These are phyloP conservation scores for Beroe forskalii DNA, from an alignment of 37 sponge, comb jelly and placozoan species.

Conservation along the genomic window DNA sequence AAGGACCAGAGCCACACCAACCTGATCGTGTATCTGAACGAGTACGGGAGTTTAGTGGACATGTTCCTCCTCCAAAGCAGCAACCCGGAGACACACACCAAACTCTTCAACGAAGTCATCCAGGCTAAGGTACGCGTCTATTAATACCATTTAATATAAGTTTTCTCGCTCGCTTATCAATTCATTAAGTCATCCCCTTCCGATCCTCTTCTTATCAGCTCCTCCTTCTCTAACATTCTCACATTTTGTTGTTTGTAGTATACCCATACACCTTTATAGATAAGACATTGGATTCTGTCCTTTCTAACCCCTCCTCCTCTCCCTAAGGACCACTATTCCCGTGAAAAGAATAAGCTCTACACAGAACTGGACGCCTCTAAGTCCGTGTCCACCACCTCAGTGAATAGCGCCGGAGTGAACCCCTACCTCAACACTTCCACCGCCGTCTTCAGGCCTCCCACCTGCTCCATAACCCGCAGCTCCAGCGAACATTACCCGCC, in stretches of 20 bases:
- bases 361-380: conserved; percentile 35
- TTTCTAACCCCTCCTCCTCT: neutral
- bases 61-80: neutral
- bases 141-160: no score
- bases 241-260: no score
- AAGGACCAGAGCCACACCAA: conserved; percentile 12
- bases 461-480: conserved; percentile 33
- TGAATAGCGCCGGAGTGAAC: conserved; percentile 15
- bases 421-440: neutral
- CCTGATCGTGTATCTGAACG: conserved; percentile 44
- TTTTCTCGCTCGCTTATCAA: no score
- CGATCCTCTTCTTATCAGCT: neutral
- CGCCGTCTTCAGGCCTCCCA: neutral
- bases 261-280: no score
- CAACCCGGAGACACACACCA: neutral
- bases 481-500: conserved; percentile 6
- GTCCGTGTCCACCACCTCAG: neutral
- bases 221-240: no score
- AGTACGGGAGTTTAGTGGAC: conserved; percentile 53
- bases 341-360: conserved; percentile 34
- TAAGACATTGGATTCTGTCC: no score
- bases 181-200: neutral
- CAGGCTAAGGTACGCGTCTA: conserved; percentile 34
- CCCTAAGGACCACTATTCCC: conserved; percentile 16
- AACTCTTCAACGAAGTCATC: conserved; percentile 39